Conservation (phyloP, 2,113 vertebrate species). For the Myotis brandtii region DNA sequence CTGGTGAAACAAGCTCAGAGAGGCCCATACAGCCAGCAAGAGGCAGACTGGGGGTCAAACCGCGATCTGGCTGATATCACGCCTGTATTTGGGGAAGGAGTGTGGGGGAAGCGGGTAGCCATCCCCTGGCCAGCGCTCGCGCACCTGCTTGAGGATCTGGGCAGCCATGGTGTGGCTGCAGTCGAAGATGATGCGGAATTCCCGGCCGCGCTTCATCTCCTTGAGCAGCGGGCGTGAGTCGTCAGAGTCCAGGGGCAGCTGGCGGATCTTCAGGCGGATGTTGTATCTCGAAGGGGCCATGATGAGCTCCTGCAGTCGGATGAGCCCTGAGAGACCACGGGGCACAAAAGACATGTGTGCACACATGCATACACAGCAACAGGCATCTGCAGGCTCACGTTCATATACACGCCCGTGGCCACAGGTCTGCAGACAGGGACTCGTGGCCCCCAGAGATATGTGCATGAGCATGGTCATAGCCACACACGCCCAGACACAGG, state of each 20-base stretch:
- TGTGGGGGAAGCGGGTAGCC: neutral
- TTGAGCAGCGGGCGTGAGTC: constrained; percentile 96
- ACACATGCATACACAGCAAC: neutral
- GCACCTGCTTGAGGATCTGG: constrained; percentile 97
- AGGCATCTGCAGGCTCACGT: rapidly evolving
- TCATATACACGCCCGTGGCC: neutral
- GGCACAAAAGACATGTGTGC: constrained; percentile 20
- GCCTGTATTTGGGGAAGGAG: neutral
- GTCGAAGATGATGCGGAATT: constrained; percentile 99
- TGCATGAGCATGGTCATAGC: neutral
- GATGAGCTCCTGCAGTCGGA: constrained; percentile 97
- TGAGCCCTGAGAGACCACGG: constrained; percentile 90
- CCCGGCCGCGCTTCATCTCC: constrained; percentile 98
- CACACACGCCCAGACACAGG: neutral
- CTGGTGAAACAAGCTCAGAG: neutral
- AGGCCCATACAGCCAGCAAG: neutral
- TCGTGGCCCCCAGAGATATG: neutral
- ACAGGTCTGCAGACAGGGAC: neutral
- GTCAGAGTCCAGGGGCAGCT: constrained; percentile 94
- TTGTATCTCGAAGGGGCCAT: constrained; percentile 99
- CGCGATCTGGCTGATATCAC: neutral
- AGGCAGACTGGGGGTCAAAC: neutral
- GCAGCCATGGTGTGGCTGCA: constrained; percentile 97
- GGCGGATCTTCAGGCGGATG: constrained; percentile 98
- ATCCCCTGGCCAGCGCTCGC: neutral